phyloP scores from a whole-genome alignment of 2,797 vertebrate species.

The Pipistrellus pygmaeus region DNA sequence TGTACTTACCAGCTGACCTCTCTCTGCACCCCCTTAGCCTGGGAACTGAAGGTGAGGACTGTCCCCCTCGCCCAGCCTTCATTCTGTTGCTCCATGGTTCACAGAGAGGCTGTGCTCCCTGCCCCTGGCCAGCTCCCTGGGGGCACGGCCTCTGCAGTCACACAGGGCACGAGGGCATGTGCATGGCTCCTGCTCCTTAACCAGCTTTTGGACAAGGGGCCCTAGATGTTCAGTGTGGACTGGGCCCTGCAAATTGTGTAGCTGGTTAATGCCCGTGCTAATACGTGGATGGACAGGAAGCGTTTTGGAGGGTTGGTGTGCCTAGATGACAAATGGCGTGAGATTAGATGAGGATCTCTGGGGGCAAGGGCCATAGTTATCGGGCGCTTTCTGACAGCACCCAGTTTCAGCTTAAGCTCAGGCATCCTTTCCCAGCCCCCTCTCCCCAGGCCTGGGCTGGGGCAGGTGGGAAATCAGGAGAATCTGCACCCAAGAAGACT shows the following conservation, averaged over 20 bases:
- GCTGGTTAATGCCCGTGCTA: rapidly evolving
- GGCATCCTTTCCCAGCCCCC: not conserved
- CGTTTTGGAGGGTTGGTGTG: not conserved
- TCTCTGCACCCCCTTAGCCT: not conserved
- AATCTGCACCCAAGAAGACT: not conserved
- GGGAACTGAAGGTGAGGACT: not conserved
- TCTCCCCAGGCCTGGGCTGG: not conserved
- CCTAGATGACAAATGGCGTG: not conserved
- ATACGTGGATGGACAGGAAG: not conserved
- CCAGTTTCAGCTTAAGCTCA: not conserved
- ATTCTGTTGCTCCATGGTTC: rapidly evolving
- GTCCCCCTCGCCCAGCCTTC: not conserved
- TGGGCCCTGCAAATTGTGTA: not conserved
- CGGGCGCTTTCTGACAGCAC: not conserved
- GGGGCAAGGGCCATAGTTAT: not conserved
- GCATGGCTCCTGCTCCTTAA: not conserved
- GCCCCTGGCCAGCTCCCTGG: not conserved
- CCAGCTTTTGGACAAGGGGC: not conserved
- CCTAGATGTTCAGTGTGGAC: not conserved
- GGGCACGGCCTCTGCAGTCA: rapidly evolving
- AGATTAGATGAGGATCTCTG: not conserved
- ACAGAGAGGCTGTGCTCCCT: not conserved
- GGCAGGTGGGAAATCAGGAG: not conserved
- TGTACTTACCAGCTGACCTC: not conserved
- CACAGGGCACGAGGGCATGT: rapidly evolving